Evolutionary conservation across 2,113 vertebrate genomes (phyloP).

Genomic region (Caloenas nicobarica): DNA sequence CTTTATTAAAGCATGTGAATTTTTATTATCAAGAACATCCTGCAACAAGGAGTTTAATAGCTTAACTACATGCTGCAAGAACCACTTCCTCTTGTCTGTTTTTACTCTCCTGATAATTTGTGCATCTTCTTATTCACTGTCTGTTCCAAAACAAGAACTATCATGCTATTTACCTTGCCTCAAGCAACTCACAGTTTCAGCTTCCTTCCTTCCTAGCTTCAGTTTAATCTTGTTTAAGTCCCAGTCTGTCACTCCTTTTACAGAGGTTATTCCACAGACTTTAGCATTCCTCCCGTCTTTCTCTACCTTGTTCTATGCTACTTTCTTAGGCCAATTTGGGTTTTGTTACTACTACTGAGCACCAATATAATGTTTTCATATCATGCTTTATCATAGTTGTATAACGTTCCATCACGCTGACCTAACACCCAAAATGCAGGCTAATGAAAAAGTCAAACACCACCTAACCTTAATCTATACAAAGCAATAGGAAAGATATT

Average conservation of each 20-base stretch:
- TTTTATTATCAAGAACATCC: background rate
- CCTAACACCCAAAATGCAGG: background rate
- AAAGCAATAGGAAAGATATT: background rate
- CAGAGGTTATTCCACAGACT: background rate
- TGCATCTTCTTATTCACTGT: background rate
- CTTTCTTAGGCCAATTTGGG: background rate
- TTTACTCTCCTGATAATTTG: background rate
- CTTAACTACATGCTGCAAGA: background rate
- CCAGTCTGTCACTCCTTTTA: background rate
- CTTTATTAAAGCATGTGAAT: background rate
- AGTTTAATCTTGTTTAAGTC: background rate
- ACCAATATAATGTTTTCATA: background rate
- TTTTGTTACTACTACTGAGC: background rate
- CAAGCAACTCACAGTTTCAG: background rate
- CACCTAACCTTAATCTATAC: background rate
- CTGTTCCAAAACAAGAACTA: constrained; percentile 25
- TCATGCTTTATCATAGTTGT: background rate
- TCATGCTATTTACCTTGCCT: constrained; percentile 7
- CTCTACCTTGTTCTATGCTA: background rate
- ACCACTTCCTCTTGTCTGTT: constrained; percentile 20
- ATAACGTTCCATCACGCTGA: background rate
- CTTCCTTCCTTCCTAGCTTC: background rate
- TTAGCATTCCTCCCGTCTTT: background rate
- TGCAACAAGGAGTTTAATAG: background rate
- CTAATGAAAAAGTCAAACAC: background rate